Conservation (phyloP, 2,113 vertebrate species). For the Perca fluviatilis region DNA sequence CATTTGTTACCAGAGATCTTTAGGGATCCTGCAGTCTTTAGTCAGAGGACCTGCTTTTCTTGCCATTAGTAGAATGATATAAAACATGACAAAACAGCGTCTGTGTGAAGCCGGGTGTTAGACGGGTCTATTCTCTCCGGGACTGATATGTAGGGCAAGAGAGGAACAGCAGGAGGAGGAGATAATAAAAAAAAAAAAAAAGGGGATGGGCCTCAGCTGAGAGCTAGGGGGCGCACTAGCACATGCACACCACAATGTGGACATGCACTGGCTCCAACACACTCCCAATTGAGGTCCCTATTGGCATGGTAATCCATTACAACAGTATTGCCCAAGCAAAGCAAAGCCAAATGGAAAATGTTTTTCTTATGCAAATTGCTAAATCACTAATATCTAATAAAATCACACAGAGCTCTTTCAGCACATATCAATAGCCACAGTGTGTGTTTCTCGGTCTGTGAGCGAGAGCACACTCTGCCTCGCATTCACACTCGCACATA, state of each 20-base stretch:
- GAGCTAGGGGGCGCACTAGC: constrained; percentile 82
- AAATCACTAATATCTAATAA: constrained; percentile 4
- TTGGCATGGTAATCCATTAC: constrained; percentile 44
- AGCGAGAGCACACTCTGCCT: constrained; percentile 59
- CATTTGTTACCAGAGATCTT: constrained; percentile 81
- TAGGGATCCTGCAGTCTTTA: constrained; percentile 81
- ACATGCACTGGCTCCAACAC: constrained; percentile 35
- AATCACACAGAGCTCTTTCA: constrained; percentile 22
- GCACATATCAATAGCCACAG: constrained; percentile 50
- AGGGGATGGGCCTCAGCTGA: constrained; percentile 37
- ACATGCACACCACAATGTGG: constrained; percentile 42
- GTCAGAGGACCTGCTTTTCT: constrained; percentile 82
- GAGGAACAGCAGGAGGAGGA: constrained; percentile 71
- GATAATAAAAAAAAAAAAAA: background rate
- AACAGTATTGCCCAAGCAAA: constrained; percentile 12
- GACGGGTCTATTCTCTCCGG: constrained; percentile 84
- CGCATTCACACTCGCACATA: constrained; percentile 67
- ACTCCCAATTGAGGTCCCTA: constrained; percentile 23
- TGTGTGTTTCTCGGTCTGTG: constrained; percentile 48
- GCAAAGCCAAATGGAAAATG: constrained; percentile 23
- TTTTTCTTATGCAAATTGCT: constrained; percentile 21
- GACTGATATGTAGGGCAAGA: constrained; percentile 86
- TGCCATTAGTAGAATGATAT: constrained; percentile 87
- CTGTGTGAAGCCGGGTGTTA: constrained; percentile 84
- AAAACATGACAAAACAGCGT: constrained; percentile 87